Evolutionary conservation across 2,797 vertebrate species (phyloP).

Genomic region (Coranthus polyacanthus): DNA sequence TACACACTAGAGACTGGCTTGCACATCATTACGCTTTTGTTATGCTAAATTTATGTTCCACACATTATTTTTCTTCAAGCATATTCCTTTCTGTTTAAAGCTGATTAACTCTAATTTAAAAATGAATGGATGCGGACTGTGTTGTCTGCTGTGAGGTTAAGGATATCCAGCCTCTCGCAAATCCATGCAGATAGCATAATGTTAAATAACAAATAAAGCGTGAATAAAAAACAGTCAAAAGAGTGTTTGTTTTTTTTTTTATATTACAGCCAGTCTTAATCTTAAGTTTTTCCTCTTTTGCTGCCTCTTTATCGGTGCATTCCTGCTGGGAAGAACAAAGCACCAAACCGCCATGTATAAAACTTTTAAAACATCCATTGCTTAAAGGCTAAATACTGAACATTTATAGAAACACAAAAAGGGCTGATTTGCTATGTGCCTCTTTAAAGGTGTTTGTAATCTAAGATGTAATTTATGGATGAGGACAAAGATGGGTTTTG

Average conservation of each 20-base stretch:
- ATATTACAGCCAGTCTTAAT: slow-evolving; percentile 29
- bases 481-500: slow-evolving; percentile 32
- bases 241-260: slow-evolving; percentile 3
- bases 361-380: slow-evolving; percentile 33
- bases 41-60: neutral
- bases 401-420: slow-evolving; percentile 57
- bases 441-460: slow-evolving; percentile 65
- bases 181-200: slow-evolving; percentile 17
- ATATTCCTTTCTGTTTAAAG: slow-evolving; percentile 20
- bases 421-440: slow-evolving; percentile 52
- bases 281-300: slow-evolving; percentile 38
- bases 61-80: neutral
- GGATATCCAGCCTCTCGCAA: slow-evolving; percentile 9
- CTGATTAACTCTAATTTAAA: slow-evolving; percentile 19
- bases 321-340: slow-evolving; percentile 43
- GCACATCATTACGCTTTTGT: no score
- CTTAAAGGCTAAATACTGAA: slow-evolving; percentile 59
- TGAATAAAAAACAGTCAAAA: slow-evolving; percentile 14
- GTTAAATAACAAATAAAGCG: slow-evolving; percentile 21
- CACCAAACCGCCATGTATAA: slow-evolving; percentile 27
- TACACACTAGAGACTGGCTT: no score
- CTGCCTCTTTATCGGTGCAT: slow-evolving; percentile 39
- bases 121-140: slow-evolving; percentile 1
- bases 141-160: slow-evolving; percentile 2
- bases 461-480: slow-evolving; percentile 56